Conservation (phyloP, 2,113 vertebrate species). For the Columba livia region DNA sequence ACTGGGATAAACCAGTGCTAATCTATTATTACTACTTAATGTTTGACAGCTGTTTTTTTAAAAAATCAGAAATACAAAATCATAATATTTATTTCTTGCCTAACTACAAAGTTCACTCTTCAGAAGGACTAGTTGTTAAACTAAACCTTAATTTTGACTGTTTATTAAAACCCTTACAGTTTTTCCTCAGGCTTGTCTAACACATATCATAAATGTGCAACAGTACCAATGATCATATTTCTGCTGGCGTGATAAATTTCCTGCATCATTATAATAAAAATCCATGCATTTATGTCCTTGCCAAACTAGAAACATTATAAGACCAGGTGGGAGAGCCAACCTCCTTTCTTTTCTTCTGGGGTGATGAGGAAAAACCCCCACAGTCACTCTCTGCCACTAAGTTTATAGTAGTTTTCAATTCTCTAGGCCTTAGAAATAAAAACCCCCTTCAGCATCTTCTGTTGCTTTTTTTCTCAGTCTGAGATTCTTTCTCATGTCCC, state of each 20-base stretch:
- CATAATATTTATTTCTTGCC: neutral
- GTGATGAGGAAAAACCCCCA: neutral
- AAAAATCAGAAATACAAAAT: neutral
- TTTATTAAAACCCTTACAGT: neutral
- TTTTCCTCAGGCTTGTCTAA: neutral
- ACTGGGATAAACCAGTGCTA: neutral
- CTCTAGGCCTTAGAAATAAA: neutral
- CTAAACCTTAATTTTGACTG: neutral
- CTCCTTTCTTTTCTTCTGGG: neutral
- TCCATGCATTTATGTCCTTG: neutral
- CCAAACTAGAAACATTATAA: neutral
- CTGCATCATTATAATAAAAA: neutral
- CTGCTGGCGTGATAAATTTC: neutral
- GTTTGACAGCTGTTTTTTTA: neutral
- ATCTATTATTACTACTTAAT: neutral
- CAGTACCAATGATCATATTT: neutral
- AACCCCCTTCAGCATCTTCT: neutral
- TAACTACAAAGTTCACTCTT: neutral
- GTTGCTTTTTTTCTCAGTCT: neutral
- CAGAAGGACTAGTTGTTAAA: neutral
- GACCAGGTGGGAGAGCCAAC: neutral
- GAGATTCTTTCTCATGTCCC: neutral
- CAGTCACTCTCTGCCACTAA: neutral
- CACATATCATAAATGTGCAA: neutral
- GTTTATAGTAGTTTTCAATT: neutral